Base-by-base conservation (phyloP, 2,888 invertebrate genomes). In the Ormia ochracea region DNA sequence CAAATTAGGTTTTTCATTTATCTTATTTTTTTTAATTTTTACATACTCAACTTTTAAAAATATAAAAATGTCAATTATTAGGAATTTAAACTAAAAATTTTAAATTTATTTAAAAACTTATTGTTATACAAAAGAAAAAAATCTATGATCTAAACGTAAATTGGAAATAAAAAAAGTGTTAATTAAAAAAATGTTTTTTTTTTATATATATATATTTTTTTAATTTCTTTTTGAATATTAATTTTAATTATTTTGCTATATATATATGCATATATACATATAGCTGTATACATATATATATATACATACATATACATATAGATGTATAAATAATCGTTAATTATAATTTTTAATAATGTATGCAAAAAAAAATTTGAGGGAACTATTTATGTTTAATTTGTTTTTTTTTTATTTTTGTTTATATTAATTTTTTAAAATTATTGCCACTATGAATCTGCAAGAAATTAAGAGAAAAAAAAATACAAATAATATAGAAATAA, bases 371-470 rank as follows among this genome's bases (percentile, higher is more conserved):
- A 72, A 61, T 56, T 72, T 66, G 78, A 82, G 81, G 80, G 77
- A 83, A 84, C 82, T 84, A 80, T 75, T 72, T 59, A 43, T 68
- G 54, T 76, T 45, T 45, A 45, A 50, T 72, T 70, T 59, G 38
- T 56, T 21, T 45, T 43, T 59, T 41, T 12, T 21, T 43, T 41
- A 38, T 45, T 21, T 59, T 10, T 52, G n/a, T n/a, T n/a, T n/a
- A n/a, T n/a, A n/a, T n/a, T n/a, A n/a, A n/a, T 52, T 54, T 38
- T 48, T 70, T 54, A 31, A 66, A 36, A 36, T 56, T 66, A 50
- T 83, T 83, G 84, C 83, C 84, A 84, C 84, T 84, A 84, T 83
- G 84, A 83, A 83, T 83, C 84, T 84, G 84, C 80, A 84, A 84
- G 79, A 83, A 84, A 83, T 82, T 82, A 83, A 75, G 66, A 80